These are phyloP conservation scores for Drosophila chauvacae DNA, from an alignment of 1,140 invertebrate genomes.

Conservation along the genomic window DNA sequence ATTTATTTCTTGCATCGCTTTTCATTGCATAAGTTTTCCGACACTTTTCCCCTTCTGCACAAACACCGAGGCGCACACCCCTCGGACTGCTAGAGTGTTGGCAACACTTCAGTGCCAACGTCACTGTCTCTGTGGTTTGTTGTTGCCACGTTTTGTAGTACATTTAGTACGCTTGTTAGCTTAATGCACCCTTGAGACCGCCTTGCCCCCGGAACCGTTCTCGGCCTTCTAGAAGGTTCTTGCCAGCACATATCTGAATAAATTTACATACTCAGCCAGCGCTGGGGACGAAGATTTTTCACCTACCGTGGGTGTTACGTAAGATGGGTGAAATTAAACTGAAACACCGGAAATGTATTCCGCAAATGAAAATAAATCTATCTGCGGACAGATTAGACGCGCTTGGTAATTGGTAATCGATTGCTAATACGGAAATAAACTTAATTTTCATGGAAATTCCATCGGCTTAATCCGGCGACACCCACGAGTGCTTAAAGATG, in stretches of 20 bases:
- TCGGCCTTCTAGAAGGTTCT: constrained; percentile 6
- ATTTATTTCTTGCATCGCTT: constrained; percentile 18
- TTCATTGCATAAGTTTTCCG: constrained; percentile 20
- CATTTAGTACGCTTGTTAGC: constrained; percentile 80
- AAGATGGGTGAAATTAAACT: constrained; percentile 33
- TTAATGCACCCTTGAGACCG: constrained; percentile 72
- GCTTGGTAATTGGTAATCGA: constrained; percentile 29
- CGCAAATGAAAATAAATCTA: constrained; percentile 17
- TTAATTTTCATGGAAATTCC: constrained; percentile 21
- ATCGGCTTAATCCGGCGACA: constrained; percentile 3
- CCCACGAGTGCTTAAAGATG: neutral
- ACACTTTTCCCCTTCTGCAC: constrained; percentile 5
- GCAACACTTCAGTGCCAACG: constrained; percentile 58
- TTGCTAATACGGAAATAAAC: constrained; percentile 24
- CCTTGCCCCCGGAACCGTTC: constrained; percentile 30
- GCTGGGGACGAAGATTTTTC: constrained; percentile 22
- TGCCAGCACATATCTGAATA: constrained; percentile 53
- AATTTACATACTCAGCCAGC: constrained; percentile 36
- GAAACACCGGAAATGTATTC: neutral
- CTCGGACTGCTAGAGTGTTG: constrained; percentile 12
- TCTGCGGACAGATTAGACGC: neutral
- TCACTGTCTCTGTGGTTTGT: constrained; percentile 40
- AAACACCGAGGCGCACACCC: constrained; percentile 1
- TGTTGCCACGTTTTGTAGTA: constrained; percentile 62
- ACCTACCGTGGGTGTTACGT: constrained; percentile 23